Evolutionary conservation across 2,797 vertebrate species (phyloP).

Genomic region (Enteromius viviparus): DNA sequence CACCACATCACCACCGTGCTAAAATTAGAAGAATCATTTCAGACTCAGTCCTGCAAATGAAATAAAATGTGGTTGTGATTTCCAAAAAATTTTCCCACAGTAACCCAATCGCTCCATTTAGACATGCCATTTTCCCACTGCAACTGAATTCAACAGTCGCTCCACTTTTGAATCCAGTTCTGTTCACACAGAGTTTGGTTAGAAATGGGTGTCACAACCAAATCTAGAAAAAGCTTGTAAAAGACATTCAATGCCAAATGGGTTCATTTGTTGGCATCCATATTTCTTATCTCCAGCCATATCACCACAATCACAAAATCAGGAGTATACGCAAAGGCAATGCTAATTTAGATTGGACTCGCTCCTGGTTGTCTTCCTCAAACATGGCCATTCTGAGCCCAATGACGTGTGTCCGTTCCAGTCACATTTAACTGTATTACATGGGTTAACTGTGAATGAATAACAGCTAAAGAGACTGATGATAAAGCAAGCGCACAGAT

Average conservation of each 20-base stretch:
- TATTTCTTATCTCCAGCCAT: background rate
- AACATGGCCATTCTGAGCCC: background rate
- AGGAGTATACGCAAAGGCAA: background rate
- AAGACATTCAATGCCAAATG: background rate
- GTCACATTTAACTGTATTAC: background rate
- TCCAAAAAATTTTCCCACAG: background rate
- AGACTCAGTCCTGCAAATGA: background rate
- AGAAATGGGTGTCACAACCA: background rate
- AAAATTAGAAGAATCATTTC: background rate
- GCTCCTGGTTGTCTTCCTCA: background rate
- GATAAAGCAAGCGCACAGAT: background rate
- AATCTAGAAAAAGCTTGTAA: background rate
- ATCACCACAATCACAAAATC: background rate
- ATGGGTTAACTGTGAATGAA: slow-evolving; percentile 1
- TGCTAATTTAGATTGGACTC: background rate
- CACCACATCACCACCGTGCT: background rate
- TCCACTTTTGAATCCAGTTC: background rate
- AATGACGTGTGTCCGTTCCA: background rate
- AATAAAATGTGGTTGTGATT: background rate
- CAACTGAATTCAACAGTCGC: background rate
- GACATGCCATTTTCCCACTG: background rate
- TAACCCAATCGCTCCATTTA: background rate
- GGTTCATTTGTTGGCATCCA: background rate
- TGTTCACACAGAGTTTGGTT: background rate
- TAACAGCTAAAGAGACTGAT: background rate